These are phyloP conservation scores for Carcina quercana DNA, from an alignment of 2,888 invertebrate species.

Conservation along the genomic window DNA sequence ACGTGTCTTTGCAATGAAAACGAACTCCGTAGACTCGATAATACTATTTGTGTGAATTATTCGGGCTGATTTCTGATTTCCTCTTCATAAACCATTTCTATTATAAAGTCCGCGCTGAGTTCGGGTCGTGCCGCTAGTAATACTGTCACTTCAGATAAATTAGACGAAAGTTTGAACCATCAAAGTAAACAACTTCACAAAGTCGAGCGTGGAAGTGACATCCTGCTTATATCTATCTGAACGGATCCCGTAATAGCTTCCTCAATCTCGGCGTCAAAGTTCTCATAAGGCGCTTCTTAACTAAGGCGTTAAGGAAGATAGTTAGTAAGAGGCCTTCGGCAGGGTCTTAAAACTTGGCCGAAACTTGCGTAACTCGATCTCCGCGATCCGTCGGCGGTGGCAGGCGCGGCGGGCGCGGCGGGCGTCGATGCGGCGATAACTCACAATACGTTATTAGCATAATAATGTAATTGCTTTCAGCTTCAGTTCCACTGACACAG, in stretches of 20 bases:
- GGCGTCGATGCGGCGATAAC: constrained; percentile 53
- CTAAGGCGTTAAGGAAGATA: constrained; percentile 72
- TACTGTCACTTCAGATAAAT: constrained; percentile 43
- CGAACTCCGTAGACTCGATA: constrained; percentile 4
- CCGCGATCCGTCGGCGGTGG: constrained; percentile 41
- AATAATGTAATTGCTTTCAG: constrained; percentile 26
- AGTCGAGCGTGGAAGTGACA: constrained; percentile 70
- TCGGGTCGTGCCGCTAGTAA: constrained; percentile 22
- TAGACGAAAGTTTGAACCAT: constrained; percentile 56
- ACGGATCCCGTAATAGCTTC: constrained; percentile 71
- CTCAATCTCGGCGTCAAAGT: constrained; percentile 72
- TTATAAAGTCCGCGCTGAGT: constrained; percentile 22
- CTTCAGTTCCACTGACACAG: constrained; percentile 5
- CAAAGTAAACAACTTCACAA: constrained; percentile 69
- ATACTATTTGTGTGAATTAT: constrained; percentile 2
- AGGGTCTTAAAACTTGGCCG: constrained; percentile 68
- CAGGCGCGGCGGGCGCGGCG: too few species aligned
- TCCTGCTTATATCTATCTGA: constrained; percentile 70
- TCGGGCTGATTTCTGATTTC: constrained; percentile 10
- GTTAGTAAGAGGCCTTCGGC: constrained; percentile 66
- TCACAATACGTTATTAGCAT: constrained; percentile 67
- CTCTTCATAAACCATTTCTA: constrained; percentile 12
- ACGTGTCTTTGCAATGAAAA: constrained; percentile 11
- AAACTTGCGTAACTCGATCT: constrained; percentile 69
- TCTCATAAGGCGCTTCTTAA: constrained; percentile 73